phyloP scores from a whole-genome alignment of 2,113 vertebrate genomes.

The Rynchops niger region DNA sequence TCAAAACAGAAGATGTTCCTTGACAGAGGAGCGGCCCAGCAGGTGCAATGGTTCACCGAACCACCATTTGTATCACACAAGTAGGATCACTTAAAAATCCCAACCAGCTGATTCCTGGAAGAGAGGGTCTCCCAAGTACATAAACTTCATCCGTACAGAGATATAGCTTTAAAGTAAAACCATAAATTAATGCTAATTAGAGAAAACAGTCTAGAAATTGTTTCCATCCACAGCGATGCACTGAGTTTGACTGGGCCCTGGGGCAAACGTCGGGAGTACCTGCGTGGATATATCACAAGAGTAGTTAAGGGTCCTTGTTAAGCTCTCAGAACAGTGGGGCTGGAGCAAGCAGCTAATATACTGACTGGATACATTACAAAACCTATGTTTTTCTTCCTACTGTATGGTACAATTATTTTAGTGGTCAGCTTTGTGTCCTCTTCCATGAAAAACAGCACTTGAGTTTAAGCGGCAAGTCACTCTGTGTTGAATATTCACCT shows the following conservation, averaged over 20 bases:
- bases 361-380: not conserved
- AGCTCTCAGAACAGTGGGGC: not conserved
- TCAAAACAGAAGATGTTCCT: not conserved
- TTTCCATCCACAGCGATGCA: not conserved
- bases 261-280: not conserved
- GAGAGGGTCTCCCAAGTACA: not conserved
- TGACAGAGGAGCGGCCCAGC: not conserved
- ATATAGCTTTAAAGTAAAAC: not conserved
- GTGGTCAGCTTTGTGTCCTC: not conserved
- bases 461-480: not conserved
- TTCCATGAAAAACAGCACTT: not conserved
- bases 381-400: fast-evolving
- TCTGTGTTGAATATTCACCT: not conserved
- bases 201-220: not conserved
- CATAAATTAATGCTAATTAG: not conserved
- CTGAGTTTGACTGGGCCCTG: not conserved
- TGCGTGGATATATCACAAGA: fast-evolving
- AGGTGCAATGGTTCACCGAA: not conserved
- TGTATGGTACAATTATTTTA: not conserved
- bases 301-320: not conserved
- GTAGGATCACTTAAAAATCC: not conserved
- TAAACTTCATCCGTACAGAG: not conserved
- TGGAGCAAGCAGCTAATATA: not conserved
- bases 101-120: not conserved
- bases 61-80: not conserved